Percentiles rank a stretch among this genome's conserved stretches.
phyloP scores from a whole-genome alignment of 2,113 vertebrate species.

The Anolis sagrei region DNA sequence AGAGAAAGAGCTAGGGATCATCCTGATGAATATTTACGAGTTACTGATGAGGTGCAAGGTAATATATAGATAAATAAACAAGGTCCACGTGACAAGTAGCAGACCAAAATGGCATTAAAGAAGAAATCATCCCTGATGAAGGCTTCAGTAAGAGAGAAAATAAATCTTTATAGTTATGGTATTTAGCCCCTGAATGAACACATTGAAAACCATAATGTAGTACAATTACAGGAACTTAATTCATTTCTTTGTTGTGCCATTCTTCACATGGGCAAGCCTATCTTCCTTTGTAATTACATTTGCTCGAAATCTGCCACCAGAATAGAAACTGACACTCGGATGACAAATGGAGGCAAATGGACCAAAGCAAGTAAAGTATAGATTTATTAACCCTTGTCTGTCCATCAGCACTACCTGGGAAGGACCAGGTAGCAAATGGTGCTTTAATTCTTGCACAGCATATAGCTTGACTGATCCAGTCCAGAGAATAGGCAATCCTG shows the following conservation, averaged over 20 bases:
- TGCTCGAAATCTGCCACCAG: neutral
- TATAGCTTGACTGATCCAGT: neutral
- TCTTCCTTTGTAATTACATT: slow-evolving; percentile 4
- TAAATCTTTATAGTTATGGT: slow-evolving; percentile 1
- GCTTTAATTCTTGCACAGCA: neutral
- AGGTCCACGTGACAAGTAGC: neutral
- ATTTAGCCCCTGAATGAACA: slow-evolving; percentile 12
- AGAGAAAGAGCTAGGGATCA: slow-evolving; percentile 13
- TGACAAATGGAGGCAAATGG: neutral
- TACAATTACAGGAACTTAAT: slow-evolving; percentile 13
- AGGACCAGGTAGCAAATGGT: neutral
- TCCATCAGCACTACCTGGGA: neutral
- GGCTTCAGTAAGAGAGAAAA: neutral
- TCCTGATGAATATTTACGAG: slow-evolving; percentile 23
- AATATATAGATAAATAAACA: neutral
- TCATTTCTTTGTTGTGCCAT: neutral
- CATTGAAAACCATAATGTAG: neutral
- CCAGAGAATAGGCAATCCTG: neutral
- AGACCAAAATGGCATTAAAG: slow-evolving; percentile 16
- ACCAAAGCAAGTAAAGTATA: slow-evolving; percentile 48
- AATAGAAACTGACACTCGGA: neutral
- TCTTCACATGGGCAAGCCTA: neutral
- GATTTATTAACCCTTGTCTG: slow-evolving; percentile 1
- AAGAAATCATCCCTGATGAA: slow-evolving; percentile 19
- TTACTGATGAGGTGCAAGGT: neutral